Conservation (phyloP, 1,140 invertebrate genomes). For the Bombus waltoni region DNA sequence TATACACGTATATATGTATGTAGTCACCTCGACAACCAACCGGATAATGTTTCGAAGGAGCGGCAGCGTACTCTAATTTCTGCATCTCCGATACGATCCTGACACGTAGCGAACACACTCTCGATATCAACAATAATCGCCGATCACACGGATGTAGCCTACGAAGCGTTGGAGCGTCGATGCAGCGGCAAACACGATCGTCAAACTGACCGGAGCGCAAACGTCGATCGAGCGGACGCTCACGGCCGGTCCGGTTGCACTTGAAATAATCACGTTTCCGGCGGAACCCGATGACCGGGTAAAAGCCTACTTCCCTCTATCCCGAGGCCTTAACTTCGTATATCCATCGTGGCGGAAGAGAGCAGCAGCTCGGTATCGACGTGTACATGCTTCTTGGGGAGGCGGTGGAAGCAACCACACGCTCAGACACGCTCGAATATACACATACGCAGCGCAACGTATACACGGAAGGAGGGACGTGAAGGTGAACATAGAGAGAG, state of each 20-base stretch:
- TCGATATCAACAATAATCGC: neutral
- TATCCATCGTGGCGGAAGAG: constrained; percentile 45
- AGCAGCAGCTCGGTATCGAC: neutral
- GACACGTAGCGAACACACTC: neutral
- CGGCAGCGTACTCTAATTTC: neutral
- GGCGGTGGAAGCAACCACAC: neutral
- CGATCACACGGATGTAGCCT: neutral
- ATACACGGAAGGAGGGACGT: neutral
- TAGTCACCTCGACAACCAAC: neutral
- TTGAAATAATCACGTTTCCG: constrained; percentile 52
- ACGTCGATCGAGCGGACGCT: constrained; percentile 31
- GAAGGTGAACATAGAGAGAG: neutral
- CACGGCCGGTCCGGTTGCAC: constrained; percentile 22
- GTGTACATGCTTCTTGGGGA: constrained; percentile 25
- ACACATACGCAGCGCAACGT: too few species aligned
- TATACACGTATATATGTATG: too few species aligned
- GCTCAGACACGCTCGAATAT: neutral
- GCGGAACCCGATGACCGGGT: constrained; percentile 53
- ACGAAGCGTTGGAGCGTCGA: constrained; percentile 4
- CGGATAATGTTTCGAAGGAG: neutral
- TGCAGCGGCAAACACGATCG: constrained; percentile 10
- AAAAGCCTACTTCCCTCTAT: constrained; percentile 50
- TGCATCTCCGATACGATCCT: neutral
- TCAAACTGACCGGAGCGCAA: constrained; percentile 6
- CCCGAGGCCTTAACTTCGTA: constrained; percentile 53